A percentile compares a stretch with the other conserved stretches of the same genome.
Evolutionary conservation across 2,888 invertebrate species (phyloP).

Genomic region (Drosophila neonasuta): DNA sequence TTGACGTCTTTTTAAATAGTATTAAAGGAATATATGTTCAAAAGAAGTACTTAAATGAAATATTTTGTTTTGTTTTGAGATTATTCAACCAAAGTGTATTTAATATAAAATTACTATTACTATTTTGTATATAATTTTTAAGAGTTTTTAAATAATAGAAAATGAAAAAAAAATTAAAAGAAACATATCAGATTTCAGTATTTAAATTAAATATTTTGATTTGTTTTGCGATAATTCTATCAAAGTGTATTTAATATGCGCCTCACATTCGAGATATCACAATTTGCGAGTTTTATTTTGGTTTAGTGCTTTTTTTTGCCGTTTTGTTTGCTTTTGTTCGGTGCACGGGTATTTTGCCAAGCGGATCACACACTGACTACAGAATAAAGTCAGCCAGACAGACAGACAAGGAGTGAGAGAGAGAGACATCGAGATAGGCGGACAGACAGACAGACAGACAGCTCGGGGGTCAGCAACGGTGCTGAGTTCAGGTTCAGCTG

Average conservation of each 20-base stretch:
- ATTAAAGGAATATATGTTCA: too few species aligned
- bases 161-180: too few species aligned
- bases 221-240: not conserved
- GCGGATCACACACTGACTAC: conserved; percentile 57
- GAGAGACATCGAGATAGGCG: not conserved
- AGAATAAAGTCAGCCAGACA: not conserved
- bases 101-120: too few species aligned
- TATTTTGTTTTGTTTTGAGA: too few species aligned
- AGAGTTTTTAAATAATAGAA: too few species aligned
- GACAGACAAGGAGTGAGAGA: too few species aligned
- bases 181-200: too few species aligned
- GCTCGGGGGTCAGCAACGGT: conserved; percentile 63
- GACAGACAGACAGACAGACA: conserved; percentile 13
- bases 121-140: too few species aligned
- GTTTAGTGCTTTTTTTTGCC: conserved; percentile 42
- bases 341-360: conserved; percentile 64
- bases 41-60: too few species aligned
- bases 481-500: conserved; percentile 70
- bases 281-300: conserved; percentile 28
- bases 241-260: conserved; percentile 31
- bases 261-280: not conserved
- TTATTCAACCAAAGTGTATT: too few species aligned
- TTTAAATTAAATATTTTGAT: too few species aligned
- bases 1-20: too few species aligned
- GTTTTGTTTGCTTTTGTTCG: conserved; percentile 65